A percentile compares a stretch with the other conserved stretches of the same genome.
phyloP scores from a whole-genome alignment of 2,113 vertebrate genomes.

The Syngnathus scovelli region DNA sequence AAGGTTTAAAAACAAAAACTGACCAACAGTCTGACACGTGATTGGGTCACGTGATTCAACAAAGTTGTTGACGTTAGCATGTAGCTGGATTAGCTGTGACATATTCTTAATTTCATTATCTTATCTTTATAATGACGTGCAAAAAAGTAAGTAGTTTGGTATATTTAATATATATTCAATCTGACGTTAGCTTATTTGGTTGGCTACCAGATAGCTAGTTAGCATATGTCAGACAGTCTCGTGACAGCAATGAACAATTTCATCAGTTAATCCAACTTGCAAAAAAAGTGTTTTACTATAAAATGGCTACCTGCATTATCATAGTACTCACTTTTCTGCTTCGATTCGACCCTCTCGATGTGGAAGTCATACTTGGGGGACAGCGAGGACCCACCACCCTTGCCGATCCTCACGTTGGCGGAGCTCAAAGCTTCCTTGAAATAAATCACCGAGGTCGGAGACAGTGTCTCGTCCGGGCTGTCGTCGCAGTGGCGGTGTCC shows the following conservation, averaged over 20 bases:
- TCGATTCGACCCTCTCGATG: conserved; percentile 63
- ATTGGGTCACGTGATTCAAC: neutral
- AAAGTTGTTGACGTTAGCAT: conserved; percentile 6
- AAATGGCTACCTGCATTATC: neutral
- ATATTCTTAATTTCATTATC: neutral
- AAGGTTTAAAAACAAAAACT: too few relatives aligned
- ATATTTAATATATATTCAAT: neutral
- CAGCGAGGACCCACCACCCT: conserved; percentile 22
- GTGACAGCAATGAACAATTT: neutral
- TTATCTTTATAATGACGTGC: neutral
- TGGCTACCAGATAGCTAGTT: neutral
- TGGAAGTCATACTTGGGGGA: conserved; percentile 64
- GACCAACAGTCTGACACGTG: neutral
- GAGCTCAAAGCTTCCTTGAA: conserved; percentile 74
- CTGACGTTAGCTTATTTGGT: neutral
- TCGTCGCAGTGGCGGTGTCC: conserved; percentile 40
- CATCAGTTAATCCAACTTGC: neutral
- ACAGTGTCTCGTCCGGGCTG: conserved; percentile 70
- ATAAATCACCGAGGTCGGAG: conserved; percentile 75
- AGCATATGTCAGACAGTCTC: neutral
- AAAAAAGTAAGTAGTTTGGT: neutral
- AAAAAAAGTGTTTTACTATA: neutral
- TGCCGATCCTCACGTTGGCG: conserved; percentile 50
- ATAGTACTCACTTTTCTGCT: conserved; percentile 61
- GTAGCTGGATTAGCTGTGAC: neutral